Evolutionary conservation across 23 tunicate species (phyloP), one percentile per base, ranked within the genome.

Genomic region (Trididemnum clinides): DNA sequence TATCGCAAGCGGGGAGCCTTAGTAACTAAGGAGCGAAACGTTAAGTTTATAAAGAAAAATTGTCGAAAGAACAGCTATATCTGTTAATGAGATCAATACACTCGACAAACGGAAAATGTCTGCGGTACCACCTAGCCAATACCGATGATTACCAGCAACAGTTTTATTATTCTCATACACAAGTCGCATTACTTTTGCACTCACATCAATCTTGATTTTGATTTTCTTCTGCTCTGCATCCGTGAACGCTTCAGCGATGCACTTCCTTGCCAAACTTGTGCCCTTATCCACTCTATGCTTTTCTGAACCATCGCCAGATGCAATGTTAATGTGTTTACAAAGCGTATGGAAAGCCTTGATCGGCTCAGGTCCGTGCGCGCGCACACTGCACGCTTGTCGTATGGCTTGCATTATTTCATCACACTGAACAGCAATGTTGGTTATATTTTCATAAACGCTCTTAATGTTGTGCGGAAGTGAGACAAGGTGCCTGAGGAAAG

Each of bases 321-420:
- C 38, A 23, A 26, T 22, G 57, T 81, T 81, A 2, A 87, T 51
- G 30, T 57, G 64, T 33, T 91, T 91, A 64, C 96, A 91, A 20
- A 91, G 51, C 20, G 71, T 25, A 57, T 91, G 92, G 44, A 31
- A 91, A 15, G 86, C 49, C 30, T 77, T 59, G 54, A 91, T 37
- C 33, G 96, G 96, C 22, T 90, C 90, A 0, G 96, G 86, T 7
- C 86, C 91, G 54, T 82, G 64, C 4, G 66, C 64, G 29, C 90
- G 82, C 65, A 80, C 87, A 0, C 34, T 51, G 36, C 86, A 87
- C 18, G 96, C 87, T 77, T 91, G 96, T 54, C 72, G 74, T 26
- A 91, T 82, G 50, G 92, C 96, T 73, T 71, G 87, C 88, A 91
- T 87, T 19, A 91, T 91, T 38, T 91, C 96, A 7, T 91, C 96